These are phyloP conservation scores for Calliopum simillimum DNA, from an alignment of 2,888 invertebrate species.

Conservation along the genomic window DNA sequence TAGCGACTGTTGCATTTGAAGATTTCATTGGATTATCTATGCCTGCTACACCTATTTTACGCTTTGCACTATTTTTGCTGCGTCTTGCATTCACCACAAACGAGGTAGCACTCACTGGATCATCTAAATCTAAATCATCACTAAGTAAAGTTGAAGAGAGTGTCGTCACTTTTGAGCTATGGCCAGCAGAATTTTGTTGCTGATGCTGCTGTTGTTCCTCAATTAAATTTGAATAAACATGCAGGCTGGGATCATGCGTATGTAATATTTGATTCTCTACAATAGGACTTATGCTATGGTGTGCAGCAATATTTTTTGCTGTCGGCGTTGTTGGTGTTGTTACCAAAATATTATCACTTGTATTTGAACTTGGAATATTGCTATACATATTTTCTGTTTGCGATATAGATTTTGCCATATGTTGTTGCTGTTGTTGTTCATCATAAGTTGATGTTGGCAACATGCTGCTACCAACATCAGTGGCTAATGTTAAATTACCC, in stretches of 20 bases:
- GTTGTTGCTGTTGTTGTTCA: constrained; percentile 23
- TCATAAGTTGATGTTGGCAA: constrained; percentile 28
- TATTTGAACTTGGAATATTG: constrained; percentile 62
- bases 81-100: constrained; percentile 55
- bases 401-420: constrained; percentile 56
- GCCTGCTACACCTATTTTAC: constrained; percentile 43
- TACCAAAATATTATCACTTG: constrained; percentile 34
- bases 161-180: constrained; percentile 19
- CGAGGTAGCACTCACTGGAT: constrained; percentile 63
- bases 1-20: constrained; percentile 28
- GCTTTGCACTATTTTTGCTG: constrained; percentile 44
- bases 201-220: constrained; percentile 58
- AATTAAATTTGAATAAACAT: constrained; percentile 66
- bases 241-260: constrained; percentile 57
- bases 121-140: constrained; percentile 67
- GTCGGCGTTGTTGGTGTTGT: constrained; percentile 18
- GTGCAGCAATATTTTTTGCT: constrained; percentile 39
- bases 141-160: constrained; percentile 64
- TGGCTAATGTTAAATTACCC: constrained; percentile 34
- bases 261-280: constrained; percentile 34
- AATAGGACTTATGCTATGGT: constrained; percentile 36
- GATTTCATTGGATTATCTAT: constrained; percentile 39
- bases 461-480: constrained; percentile 18
- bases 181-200: constrained; percentile 17
- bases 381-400: constrained; percentile 67